Conservation (phyloP, 2,113 vertebrate species). For the Reinhardtius hippoglossoides region DNA sequence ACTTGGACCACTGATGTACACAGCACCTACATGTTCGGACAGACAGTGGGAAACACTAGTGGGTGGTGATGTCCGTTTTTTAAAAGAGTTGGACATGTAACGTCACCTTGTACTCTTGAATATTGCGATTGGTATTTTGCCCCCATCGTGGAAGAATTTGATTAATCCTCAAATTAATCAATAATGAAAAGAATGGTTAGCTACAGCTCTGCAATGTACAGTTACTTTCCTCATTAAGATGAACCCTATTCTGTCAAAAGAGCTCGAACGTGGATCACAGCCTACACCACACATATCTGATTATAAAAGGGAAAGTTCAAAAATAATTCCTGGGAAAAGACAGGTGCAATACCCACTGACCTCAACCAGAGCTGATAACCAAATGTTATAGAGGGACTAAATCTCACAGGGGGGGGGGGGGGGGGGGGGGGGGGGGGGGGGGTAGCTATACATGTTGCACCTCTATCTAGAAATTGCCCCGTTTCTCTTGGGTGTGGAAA, state of each 20-base stretch:
- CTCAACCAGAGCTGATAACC: constrained; percentile 46
- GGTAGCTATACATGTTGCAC: not conserved
- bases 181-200: no score
- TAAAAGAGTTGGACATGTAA: no score
- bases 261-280: constrained; percentile 5
- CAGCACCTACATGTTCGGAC: no score
- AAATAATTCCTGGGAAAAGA: constrained; percentile 16
- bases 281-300: constrained; percentile 12
- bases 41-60: no score
- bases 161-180: no score
- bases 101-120: no score
- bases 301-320: constrained; percentile 22
- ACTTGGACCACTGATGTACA: no score
- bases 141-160: no score
- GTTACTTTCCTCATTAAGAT: not conserved
- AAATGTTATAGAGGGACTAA: constrained; percentile 11
- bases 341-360: constrained; percentile 3
- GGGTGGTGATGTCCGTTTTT: no score
- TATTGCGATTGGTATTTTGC: no score
- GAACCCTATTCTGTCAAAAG: constrained; percentile 10
- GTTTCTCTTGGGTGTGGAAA: constrained; percentile 76
- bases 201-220: not conserved
- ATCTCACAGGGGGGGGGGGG: constrained; percentile 18
- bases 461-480: constrained; percentile 60
- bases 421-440: not conserved